Base-by-base conservation (phyloP, 2,888 invertebrate genomes). In the Mamestra brassicae region DNA sequence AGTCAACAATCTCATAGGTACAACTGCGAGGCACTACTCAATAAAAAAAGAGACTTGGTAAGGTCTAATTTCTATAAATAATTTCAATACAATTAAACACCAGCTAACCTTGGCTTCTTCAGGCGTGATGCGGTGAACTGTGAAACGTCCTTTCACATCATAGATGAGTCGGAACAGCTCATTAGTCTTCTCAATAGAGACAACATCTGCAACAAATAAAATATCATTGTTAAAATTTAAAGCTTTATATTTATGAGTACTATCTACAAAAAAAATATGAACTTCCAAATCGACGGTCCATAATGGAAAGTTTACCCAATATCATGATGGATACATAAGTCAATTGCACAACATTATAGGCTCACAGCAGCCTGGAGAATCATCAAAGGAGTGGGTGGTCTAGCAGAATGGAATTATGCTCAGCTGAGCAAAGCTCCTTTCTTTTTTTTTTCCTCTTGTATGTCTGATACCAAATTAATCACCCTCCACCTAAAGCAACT, bases 151-250 rank as follows among this genome's bases (percentile, higher is more conserved):
- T 96, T 99, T 99, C 61, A 99, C 99, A 95, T 99, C 99, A 95
- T 99, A 99, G 92, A 99, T 98, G 88, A 99, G 97, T 87, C 99
- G 98, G 98, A 99, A 99, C 95, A 98, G 97, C 97, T 99, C 99
- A 89, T 98, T 98, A 80, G 99, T 99, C 97, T 99, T 99, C 92
- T 99, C 99, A 96, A 99, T 99, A 77, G 98, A 98, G 85, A 99
- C 98, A 80, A 99, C 99, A 98, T 99, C 99, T 99, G 95, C 5
- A 97, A 97, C 70, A 77, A 67, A 45, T 13, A 26, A 26, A 26
- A 26, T 26, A 26, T 26, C 26, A 26, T 1, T 26, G 26, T 26
- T 26, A 26, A 26, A 26, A 26, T 26, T 26, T 26, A 26, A 26
- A 26, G 26, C 26, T 26, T 26, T 26, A 26, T 26, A 26, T 26